Evolutionary conservation across 2,888 invertebrate genomes (phyloP).

Genomic region (Caenorhabditis macrosperma): DNA sequence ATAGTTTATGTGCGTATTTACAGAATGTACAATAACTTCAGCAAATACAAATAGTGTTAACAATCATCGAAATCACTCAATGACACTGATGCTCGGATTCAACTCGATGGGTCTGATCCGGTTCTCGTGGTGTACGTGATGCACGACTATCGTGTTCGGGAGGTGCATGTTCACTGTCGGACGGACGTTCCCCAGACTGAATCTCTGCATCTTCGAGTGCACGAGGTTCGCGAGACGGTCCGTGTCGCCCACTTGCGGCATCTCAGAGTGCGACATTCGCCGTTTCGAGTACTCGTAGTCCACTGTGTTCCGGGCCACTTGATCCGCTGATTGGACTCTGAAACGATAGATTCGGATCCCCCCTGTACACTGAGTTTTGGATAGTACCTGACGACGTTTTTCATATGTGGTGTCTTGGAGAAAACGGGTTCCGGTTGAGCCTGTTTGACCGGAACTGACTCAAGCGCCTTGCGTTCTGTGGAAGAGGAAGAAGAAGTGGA

Average conservation of each 20-base stretch:
- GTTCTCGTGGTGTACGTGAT: slow-evolving; percentile 44
- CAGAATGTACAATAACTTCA: no score
- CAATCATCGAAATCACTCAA: slow-evolving; percentile 11
- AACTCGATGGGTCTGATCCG: slow-evolving; percentile 25
- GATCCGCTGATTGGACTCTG: slow-evolving; percentile 50
- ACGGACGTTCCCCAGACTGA: slow-evolving; percentile 32
- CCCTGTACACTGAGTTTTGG: neutral
- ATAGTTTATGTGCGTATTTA: neutral
- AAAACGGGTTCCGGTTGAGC: neutral
- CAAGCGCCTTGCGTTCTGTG: neutral
- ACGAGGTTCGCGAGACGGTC: slow-evolving; percentile 27
- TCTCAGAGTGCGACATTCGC: slow-evolving; percentile 41
- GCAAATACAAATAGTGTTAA: neutral
- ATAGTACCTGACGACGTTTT: slow-evolving; percentile 26
- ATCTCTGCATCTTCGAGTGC: slow-evolving; percentile 24
- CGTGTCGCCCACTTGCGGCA: slow-evolving; percentile 41
- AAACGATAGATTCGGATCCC: neutral
- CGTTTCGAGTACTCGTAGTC: slow-evolving; percentile 34
- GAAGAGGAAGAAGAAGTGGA: neutral
- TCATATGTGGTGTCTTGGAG: slow-evolving; percentile 19
- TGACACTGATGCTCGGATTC: slow-evolving; percentile 11
- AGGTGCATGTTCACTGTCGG: slow-evolving; percentile 40
- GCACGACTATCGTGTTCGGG: slow-evolving; percentile 47
- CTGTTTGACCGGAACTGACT: neutral
- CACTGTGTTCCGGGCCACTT: slow-evolving; percentile 23